Evolutionary conservation across 2,113 vertebrate genomes (phyloP), one percentile per base, ranked within the genome.

Genomic region (Mungos mungo): DNA sequence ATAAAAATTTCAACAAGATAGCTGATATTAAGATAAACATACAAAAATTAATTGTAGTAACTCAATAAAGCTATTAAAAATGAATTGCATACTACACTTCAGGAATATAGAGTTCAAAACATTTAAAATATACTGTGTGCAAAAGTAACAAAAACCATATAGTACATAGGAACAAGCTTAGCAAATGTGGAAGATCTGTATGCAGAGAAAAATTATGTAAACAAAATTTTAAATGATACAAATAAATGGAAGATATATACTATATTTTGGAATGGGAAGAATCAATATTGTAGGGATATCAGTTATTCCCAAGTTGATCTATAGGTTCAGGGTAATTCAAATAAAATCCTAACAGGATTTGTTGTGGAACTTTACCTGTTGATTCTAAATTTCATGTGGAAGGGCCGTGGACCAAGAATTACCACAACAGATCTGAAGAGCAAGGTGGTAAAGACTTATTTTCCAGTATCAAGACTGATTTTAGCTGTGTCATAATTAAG

Each of bases 21-120:
- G 45, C 54, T 77, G 45, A 38, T 91, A 80, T 47, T 68, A 90
- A 87, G 35, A 72, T 84, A 10, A 29, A 63, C 27, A 18, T 86
- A 41, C 7, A 84, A 69, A 96, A 84, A 81, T 69, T 69, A 60
- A 60, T 66, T 82, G 13, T 33, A 84, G 35, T 65, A 50, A n/a
- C 83, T 65, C 33, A 96, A 52, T 88, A 88, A 93, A 94, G 19
- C 63, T 88, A 1, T 94, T 88, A 71, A 90, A 92, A 84, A 65
- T 86, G 71, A 96, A 69, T 90, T 81, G 60, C 16, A 66, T 81
- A 81, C 63, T 60, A 35, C 13, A 25, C 71, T 41, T 19, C 41
- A 95, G 35, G 41, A 95, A 84, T 88, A 45, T 69, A 76, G 33
- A 88, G 41, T 92, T 96, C n/a, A 79, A 63, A 74, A 74, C 63